Evolutionary conservation across 2,888 invertebrate genomes (phyloP).

Genomic region (Masnerella sp.): DNA sequence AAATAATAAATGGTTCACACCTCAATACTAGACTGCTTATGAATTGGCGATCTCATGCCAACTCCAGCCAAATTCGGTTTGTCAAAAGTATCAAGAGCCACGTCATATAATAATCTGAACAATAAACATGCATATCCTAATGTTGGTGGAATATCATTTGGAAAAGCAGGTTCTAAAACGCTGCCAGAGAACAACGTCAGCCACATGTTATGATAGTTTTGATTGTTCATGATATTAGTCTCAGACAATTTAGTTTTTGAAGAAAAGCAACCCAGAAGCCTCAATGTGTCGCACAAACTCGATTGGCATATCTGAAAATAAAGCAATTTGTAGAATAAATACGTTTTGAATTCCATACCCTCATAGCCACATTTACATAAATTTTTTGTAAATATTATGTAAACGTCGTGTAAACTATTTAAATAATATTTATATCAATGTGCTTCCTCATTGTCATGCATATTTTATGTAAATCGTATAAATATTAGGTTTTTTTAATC

Average conservation of each 20-base stretch:
- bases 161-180: constrained; percentile 84
- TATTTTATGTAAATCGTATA: too few species aligned
- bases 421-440: too few species aligned
- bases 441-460: too few species aligned
- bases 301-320: constrained; percentile 89
- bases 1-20: constrained; percentile 72
- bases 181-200: constrained; percentile 88
- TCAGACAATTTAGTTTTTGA: constrained; percentile 79
- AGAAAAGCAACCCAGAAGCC: constrained; percentile 93
- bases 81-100: constrained; percentile 96
- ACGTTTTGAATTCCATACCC: not conserved
- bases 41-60: constrained; percentile 83
- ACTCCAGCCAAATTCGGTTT: constrained; percentile 85
- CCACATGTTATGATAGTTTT: constrained; percentile 78
- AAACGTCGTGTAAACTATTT: too few species aligned
- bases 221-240: constrained; percentile 70
- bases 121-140: constrained; percentile 91
- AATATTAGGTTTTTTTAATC: too few species aligned
- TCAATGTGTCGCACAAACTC: constrained; percentile 94
- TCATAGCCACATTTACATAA: not conserved
- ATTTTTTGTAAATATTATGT: not conserved
- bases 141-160: constrained; percentile 86
- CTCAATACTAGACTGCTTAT: constrained; percentile 82
- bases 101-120: constrained; percentile 93
- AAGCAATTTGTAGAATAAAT: not conserved